These are phyloP conservation scores for Papilio demoleus DNA, from an alignment of 2,888 invertebrate genomes.

Conservation along the genomic window DNA sequence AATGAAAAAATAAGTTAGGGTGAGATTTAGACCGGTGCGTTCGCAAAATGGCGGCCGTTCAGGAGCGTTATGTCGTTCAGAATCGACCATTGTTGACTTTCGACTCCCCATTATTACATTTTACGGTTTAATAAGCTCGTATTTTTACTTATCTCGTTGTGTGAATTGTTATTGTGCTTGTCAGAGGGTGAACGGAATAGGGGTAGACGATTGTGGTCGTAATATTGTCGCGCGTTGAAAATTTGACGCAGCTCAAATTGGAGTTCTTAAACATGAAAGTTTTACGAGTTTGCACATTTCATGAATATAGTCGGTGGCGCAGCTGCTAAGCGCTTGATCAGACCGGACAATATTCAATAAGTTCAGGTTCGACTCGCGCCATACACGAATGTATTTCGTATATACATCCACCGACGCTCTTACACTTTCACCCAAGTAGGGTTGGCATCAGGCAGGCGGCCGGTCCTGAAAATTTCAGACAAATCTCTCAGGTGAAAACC, in stretches of 20 bases:
- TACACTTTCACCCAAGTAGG: no score
- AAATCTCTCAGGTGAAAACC: no score
- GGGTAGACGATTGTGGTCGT: slow-evolving; percentile 53
- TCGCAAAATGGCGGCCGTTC: slow-evolving; percentile 54
- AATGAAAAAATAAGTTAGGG: slow-evolving; percentile 41
- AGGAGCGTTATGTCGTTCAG: slow-evolving; percentile 67
- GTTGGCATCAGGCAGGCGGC: no score
- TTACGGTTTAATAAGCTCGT: slow-evolving; percentile 83
- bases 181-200: slow-evolving; percentile 48
- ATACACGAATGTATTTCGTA: no score
- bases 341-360: background rate
- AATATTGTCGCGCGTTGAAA: slow-evolving; percentile 39
- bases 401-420: no score
- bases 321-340: no score
- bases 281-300: slow-evolving; percentile 23
- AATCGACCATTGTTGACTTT: slow-evolving; percentile 79
- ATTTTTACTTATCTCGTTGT: slow-evolving; percentile 81
- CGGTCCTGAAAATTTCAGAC: no score
- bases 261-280: slow-evolving; percentile 6
- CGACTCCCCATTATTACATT: slow-evolving; percentile 79
- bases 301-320: background rate
- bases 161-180: slow-evolving; percentile 77
- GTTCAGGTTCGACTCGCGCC: no score
- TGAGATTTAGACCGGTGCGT: slow-evolving; percentile 50
- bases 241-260: slow-evolving; percentile 36